Conservation (phyloP, 2,888 invertebrate genomes). For the Boloria euphrosyne region DNA sequence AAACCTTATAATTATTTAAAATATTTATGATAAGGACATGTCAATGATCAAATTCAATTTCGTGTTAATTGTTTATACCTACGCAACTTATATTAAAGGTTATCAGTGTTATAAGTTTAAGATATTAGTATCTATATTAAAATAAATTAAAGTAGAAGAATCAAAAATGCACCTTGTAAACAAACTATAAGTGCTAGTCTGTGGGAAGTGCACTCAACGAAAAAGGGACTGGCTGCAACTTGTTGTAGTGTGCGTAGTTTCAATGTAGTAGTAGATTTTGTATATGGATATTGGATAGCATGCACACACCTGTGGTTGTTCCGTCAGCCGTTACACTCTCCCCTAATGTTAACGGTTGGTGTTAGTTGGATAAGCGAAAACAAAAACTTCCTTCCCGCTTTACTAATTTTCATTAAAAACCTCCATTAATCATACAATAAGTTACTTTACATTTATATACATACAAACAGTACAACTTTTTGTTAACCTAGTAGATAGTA, state of each 20-base stretch:
- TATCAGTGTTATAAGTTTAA: too few species aligned
- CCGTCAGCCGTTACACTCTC: slow-evolving; percentile 48
- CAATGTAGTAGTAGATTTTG: slow-evolving; percentile 42
- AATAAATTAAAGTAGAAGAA: too few species aligned
- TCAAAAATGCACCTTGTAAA: not conserved
- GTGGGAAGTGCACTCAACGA: slow-evolving; percentile 48
- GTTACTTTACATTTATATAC: not conserved
- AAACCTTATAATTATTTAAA: too few species aligned
- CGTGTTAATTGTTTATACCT: too few species aligned
- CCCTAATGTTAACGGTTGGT: slow-evolving; percentile 44
- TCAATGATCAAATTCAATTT: too few species aligned
- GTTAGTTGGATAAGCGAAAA: slow-evolving; percentile 39
- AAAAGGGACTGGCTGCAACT: slow-evolving; percentile 50
- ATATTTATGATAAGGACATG: too few species aligned
- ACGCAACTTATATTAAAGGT: too few species aligned
- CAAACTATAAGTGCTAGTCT: slow-evolving; percentile 38
- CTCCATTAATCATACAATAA: slow-evolving; percentile 7
- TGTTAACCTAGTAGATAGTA: too few species aligned
- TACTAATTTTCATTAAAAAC: slow-evolving; percentile 22
- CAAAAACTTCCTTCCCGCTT: slow-evolving; percentile 38
- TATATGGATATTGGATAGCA: slow-evolving; percentile 37
- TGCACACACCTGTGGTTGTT: slow-evolving; percentile 46
- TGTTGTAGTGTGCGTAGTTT: slow-evolving; percentile 48
- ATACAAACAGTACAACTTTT: not conserved
- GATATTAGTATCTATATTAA: too few species aligned